Evolutionary conservation across 2,888 invertebrate species (phyloP).

Genomic region (Chymomyza procnemis): DNA sequence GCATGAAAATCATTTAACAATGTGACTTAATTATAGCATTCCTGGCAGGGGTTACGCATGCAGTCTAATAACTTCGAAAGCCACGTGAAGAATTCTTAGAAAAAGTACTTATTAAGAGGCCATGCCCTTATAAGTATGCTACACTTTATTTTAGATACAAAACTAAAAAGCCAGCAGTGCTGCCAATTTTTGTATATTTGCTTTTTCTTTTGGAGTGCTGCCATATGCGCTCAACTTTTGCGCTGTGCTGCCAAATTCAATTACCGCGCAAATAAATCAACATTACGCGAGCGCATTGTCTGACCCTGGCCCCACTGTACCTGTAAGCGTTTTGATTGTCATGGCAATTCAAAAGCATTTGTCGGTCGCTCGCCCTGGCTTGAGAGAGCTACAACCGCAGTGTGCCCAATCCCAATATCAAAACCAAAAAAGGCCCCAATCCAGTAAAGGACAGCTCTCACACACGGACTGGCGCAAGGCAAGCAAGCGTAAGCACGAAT

Average conservation of each 20-base stretch:
- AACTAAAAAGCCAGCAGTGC: not conserved
- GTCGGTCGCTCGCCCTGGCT: conserved; percentile 60
- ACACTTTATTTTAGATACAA: not conserved
- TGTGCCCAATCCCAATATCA: conserved; percentile 18
- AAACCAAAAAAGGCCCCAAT: conserved; percentile 22
- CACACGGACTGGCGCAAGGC: not conserved
- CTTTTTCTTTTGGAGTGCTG: not conserved
- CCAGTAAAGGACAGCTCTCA: not conserved
- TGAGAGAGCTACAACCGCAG: conserved; percentile 10
- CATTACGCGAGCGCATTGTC: not conserved
- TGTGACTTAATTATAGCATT: conserved; percentile 4
- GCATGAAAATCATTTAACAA: conserved; percentile 4
- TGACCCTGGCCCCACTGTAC: conserved; percentile 50
- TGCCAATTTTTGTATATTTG: not conserved
- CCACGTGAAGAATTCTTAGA: not conserved
- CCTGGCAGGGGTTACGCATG: not conserved
- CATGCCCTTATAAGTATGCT: conserved; percentile 8
- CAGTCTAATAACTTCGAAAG: not conserved
- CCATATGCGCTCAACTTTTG: not conserved
- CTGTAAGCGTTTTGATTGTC: conserved; percentile 72
- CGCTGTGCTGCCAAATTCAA: not conserved
- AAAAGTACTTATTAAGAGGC: not conserved
- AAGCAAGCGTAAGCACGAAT: conserved; percentile 13
- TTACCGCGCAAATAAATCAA: not conserved
- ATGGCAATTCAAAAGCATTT: conserved; percentile 77